Conservation (phyloP, 2,888 invertebrate species). For the Volucella zonaria region DNA sequence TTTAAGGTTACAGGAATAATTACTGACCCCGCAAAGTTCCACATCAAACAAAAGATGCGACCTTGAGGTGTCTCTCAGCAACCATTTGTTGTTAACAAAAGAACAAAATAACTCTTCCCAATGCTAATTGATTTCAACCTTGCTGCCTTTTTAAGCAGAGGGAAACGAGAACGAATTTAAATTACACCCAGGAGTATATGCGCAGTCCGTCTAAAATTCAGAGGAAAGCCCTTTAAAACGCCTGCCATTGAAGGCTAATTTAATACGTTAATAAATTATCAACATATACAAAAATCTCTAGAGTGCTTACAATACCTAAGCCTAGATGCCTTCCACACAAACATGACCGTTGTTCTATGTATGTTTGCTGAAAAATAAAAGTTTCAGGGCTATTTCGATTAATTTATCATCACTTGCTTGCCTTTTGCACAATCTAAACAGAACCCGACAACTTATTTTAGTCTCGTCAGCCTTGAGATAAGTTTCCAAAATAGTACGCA, state of each 20-base stretch:
- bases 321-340: constrained; percentile 9
- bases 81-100: neutral
- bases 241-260: constrained; percentile 7
- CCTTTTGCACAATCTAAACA: constrained; percentile 18
- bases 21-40: neutral
- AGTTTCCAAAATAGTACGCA: constrained; percentile 54
- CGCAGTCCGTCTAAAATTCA: neutral
- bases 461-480: constrained; percentile 59
- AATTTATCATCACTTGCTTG: constrained; percentile 18
- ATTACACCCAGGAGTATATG: neutral
- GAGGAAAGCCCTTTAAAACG: constrained; percentile 2
- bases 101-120: constrained; percentile 1
- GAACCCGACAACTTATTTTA: constrained; percentile 18
- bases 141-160: constrained; percentile 2
- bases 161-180: neutral
- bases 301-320: neutral
- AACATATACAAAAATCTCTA: neutral
- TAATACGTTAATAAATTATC: constrained; percentile 36
- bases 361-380: constrained; percentile 7
- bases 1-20: constrained; percentile 3
- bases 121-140: constrained; percentile 24
- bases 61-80: neutral
- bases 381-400: constrained; percentile 29
- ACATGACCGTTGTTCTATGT: constrained; percentile 9
- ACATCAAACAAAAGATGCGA: neutral